Conservation (phyloP, 2,888 invertebrate species). For the Hemistola chrysoprasaria region DNA sequence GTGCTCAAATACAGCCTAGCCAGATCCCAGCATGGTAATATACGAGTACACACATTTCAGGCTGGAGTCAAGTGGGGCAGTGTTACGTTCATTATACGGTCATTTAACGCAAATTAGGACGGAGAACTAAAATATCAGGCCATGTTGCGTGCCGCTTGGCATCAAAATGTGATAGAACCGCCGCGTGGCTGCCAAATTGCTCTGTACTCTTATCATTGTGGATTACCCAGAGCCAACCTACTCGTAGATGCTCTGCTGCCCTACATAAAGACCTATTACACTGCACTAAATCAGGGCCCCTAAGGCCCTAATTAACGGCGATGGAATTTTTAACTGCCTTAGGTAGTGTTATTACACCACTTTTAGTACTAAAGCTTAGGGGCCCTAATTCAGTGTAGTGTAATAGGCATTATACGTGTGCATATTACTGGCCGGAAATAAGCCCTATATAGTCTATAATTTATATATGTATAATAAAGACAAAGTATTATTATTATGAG, state of each 20-base stretch:
- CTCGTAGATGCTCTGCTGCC: background rate
- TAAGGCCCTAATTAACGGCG: no score
- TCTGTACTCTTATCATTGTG: constrained; percentile 70
- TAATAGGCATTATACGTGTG: no score
- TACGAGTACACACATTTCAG: constrained; percentile 33
- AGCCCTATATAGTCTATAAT: no score
- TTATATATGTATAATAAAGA: no score
- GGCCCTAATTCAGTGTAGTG: no score
- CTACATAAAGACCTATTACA: no score
- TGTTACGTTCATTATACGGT: constrained; percentile 41
- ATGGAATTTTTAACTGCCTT: no score
- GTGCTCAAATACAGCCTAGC: constrained; percentile 11
- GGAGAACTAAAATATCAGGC: constrained; percentile 51
- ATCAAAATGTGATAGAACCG: constrained; percentile 60
- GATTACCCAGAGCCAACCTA: constrained; percentile 52
- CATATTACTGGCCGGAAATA: no score
- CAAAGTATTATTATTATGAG: no score
- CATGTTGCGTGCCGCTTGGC: constrained; percentile 61
- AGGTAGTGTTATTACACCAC: no score
- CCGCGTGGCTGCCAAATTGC: constrained; percentile 70
- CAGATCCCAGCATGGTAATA: constrained; percentile 24
- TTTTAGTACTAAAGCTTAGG: no score
- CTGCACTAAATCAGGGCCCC: no score
- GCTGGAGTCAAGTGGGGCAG: constrained; percentile 33
- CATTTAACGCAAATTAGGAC: constrained; percentile 66